Evolutionary conservation across 1,140 invertebrate genomes (phyloP), one percentile per base, ranked within the genome.

Genomic region (Nautilus pompilius): DNA sequence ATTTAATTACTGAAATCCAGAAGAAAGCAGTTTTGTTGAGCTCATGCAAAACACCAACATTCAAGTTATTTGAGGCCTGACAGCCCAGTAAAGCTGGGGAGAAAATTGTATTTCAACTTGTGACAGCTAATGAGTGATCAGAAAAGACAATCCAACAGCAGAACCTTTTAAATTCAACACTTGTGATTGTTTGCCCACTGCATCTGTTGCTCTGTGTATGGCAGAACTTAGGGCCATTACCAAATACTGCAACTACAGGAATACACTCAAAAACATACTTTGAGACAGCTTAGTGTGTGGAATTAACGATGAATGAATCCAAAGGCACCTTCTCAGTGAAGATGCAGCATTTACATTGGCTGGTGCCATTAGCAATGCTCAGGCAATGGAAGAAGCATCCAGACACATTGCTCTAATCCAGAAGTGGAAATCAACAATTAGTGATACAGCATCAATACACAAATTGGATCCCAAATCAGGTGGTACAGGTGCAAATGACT

Each of bases 201-300:
- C 65, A 49, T 56, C 51, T 36, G 55, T 70, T 4, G 46, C 46
- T 8, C 26, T 29, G n/a, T 69, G 60, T 63, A 53, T 66, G 24
- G 65, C 68, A 13, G 63, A 62, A 54, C 51, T 71, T 5, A 60
- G 57, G 26, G 30, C 33, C 33, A 3, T 71, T 6, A 29, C 56
- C 8, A 58, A 67, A 65, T 56, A 66, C 57, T 70, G 68, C 59
- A 51, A 70, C 8, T 72, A 56, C 48, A 22, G 34, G 15, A 57
- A 46, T n/a, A 66, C 45, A 5, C 54, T 72, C 13, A 48, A 72
- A 26, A 53, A 56, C 5, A 64, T 61, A 58, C 53, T 71, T 8
- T n/a, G 69, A 51, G 70, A 72, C 36, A 49, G 65, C 15, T 57
- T 72, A 1, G 70, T 72, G 20, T 61, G 58, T 54, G 65, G 68